Evolutionary conservation across 2,888 invertebrate genomes (phyloP).

Genomic region (Deroplatys truncata): DNA sequence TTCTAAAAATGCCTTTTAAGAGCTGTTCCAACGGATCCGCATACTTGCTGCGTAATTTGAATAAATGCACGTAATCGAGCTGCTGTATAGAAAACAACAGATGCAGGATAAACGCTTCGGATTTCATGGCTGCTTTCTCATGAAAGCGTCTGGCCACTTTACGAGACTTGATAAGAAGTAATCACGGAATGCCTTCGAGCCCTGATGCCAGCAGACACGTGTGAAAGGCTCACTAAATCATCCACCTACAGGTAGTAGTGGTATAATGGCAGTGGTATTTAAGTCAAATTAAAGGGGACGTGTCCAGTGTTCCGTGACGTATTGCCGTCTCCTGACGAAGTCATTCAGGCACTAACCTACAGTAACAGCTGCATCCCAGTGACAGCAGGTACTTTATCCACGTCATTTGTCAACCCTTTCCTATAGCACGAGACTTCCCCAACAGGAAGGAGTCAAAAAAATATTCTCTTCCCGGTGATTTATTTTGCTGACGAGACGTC

Average conservation of each 20-base stretch:
- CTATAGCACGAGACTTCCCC: background rate
- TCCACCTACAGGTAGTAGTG: background rate
- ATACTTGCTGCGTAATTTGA: too few relatives aligned
- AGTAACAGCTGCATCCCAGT: background rate
- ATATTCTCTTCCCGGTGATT: background rate
- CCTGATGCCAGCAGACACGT: background rate
- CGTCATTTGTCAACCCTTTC: conserved; percentile 15
- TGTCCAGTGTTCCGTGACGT: background rate
- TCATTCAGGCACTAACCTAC: background rate
- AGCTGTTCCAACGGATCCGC: too few relatives aligned
- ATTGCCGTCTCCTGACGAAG: background rate
- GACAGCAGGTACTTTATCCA: background rate
- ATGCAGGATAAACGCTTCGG: background rate
- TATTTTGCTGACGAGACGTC: background rate
- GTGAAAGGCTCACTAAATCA: background rate
- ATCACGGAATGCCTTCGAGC: background rate
- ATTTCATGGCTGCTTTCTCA: too few relatives aligned
- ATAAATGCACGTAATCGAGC: too few relatives aligned
- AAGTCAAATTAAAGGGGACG: background rate
- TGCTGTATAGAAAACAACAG: background rate
- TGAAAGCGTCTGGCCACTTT: background rate
- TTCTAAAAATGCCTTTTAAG: too few relatives aligned
- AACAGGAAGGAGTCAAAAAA: background rate
- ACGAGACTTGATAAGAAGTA: background rate
- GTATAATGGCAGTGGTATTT: background rate